These are phyloP conservation scores for Scelioninae gen. 2 DNA, from an alignment of 2,888 invertebrate species.

Conservation along the genomic window DNA sequence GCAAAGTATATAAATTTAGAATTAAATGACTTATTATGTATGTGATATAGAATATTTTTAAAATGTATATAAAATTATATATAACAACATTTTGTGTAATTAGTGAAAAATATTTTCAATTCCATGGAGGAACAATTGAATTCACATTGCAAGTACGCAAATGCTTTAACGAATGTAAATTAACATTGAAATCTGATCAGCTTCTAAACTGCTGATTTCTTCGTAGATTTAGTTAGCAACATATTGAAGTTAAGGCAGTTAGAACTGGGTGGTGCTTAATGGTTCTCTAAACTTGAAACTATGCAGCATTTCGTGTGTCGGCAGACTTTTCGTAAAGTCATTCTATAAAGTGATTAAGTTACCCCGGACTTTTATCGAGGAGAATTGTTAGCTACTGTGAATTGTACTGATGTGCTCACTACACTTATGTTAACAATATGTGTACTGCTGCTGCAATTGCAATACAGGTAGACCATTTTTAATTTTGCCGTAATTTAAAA, in stretches of 20 bases:
- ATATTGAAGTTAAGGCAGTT: conserved; percentile 30
- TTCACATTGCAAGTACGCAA: too few relatives aligned
- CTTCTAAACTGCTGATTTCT: conserved; percentile 52
- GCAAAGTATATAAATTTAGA: too few relatives aligned
- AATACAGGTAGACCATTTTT: too few relatives aligned
- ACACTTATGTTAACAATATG: conserved; percentile 2
- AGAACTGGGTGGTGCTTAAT: conserved; percentile 21
- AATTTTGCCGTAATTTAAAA: too few relatives aligned
- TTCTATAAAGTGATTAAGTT: conserved; percentile 69
- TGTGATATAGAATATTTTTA: too few relatives aligned
- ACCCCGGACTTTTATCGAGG: conserved; percentile 43
- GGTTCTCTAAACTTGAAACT: conserved; percentile 64
- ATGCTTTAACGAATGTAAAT: conserved; percentile 1
- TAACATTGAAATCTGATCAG: conserved; percentile 19
- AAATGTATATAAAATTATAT: too few relatives aligned
- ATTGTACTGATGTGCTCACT: conserved; percentile 9
- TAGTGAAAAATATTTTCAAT: too few relatives aligned
- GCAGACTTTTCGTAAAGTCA: conserved; percentile 63
- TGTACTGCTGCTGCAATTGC: too few relatives aligned
- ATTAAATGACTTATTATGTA: too few relatives aligned
- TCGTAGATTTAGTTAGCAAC: conserved; percentile 35
- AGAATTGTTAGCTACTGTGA: conserved; percentile 13
- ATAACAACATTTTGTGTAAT: too few relatives aligned
- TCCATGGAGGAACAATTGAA: too few relatives aligned
- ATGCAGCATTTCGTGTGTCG: conserved; percentile 58